phyloP scores from a whole-genome alignment of 1,140 invertebrate genomes.

The Ditylenchus dipsaci region DNA sequence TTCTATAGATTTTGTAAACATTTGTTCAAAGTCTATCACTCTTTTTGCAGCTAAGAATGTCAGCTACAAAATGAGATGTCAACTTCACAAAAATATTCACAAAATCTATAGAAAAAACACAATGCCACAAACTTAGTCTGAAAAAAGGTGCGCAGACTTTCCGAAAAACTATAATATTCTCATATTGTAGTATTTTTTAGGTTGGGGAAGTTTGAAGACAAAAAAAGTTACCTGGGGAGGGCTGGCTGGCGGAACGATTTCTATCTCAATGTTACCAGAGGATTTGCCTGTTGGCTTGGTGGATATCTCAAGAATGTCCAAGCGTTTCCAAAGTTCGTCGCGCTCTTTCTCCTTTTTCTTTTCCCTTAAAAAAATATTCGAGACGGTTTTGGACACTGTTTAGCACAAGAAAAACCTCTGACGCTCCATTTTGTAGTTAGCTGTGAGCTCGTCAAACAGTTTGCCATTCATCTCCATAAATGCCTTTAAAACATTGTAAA shows the following conservation, averaged over 20 bases:
- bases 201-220: neutral
- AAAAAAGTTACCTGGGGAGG: neutral
- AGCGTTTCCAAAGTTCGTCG: constrained; percentile 55
- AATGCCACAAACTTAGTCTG: no score
- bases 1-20: no score
- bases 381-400: neutral
- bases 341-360: constrained; percentile 56
- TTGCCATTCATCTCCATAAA: constrained; percentile 65
- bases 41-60: no score
- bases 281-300: constrained; percentile 22
- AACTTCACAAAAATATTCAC: no score
- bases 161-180: no score
- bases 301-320: constrained; percentile 43
- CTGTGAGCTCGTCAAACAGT: constrained; percentile 62
- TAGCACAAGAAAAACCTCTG: constrained; percentile 47
- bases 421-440: constrained; percentile 56
- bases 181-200: neutral
- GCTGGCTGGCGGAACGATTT: neutral
- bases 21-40: no score
- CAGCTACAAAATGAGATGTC: no score
- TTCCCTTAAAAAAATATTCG: constrained; percentile 39
- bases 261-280: neutral
- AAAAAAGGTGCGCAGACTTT: no score
- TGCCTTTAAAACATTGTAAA: constrained; percentile 64
- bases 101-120: no score